Conservation (phyloP, 2,113 vertebrate genomes). For the Climacteris rufus region DNA sequence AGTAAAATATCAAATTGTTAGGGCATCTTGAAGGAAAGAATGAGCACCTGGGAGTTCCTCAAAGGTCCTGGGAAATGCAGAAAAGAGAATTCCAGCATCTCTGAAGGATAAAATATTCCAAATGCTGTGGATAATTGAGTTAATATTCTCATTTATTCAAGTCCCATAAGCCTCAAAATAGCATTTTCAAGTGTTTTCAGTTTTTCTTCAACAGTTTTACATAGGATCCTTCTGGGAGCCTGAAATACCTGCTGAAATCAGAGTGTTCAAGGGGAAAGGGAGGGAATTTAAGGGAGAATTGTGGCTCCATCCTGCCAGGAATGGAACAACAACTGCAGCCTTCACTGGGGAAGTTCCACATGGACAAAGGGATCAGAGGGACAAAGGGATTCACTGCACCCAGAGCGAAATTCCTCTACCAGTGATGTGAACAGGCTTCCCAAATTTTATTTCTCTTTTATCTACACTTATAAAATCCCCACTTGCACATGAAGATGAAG, state of each 20-base stretch:
- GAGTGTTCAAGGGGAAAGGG: neutral
- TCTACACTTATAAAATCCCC: neutral
- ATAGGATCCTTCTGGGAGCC: neutral
- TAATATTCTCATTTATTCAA: neutral
- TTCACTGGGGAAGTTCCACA: neutral
- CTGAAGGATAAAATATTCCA: neutral
- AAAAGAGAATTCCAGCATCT: neutral
- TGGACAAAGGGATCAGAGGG: too few species aligned
- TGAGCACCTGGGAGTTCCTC: neutral
- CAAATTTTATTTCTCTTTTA: neutral
- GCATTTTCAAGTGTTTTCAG: conserved; percentile 3
- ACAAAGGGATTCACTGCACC: neutral
- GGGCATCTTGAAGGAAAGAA: neutral
- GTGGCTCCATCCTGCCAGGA: neutral
- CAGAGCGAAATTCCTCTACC: neutral
- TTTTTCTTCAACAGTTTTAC: neutral
- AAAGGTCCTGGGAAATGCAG: neutral
- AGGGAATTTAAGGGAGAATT: neutral
- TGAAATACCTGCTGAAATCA: neutral
- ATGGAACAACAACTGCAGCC: neutral
- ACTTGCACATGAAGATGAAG: too few species aligned
- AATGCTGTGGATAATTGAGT: conserved; percentile 14
- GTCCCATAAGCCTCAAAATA: neutral
- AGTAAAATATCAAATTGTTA: neutral
- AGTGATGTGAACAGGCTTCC: neutral